Conservation (phyloP, 2,797 vertebrate species). For the Hydrolagus colliei region DNA sequence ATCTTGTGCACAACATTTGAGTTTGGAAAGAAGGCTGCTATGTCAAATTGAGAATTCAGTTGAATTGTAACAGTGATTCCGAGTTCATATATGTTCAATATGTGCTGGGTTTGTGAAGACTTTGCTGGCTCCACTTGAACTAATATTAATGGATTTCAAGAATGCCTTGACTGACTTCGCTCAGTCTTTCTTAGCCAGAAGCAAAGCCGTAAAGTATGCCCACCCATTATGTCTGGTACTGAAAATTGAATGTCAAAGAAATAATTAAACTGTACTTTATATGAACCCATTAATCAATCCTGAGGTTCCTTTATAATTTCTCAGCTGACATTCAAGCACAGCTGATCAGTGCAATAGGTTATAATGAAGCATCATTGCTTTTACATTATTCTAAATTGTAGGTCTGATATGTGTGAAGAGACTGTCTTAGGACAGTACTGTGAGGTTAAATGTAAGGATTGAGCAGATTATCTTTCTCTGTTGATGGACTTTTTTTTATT, state of each 20-base stretch:
- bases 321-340: constrained; percentile 53
- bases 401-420: constrained; percentile 65
- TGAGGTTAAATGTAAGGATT: constrained; percentile 41
- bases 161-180: constrained; percentile 42
- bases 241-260: constrained; percentile 57
- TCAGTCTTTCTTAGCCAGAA: constrained; percentile 44
- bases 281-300: constrained; percentile 63
- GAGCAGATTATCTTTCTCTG: not conserved
- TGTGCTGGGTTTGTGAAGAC: constrained; percentile 16
- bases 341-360: constrained; percentile 68
- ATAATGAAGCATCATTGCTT: constrained; percentile 77
- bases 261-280: constrained; percentile 58
- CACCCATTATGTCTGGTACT: constrained; percentile 63
- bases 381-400: constrained; percentile 71
- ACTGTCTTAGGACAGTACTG: constrained; percentile 51
- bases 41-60: not conserved
- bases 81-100: not conserved
- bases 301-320: constrained; percentile 54
- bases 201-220: constrained; percentile 52
- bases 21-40: not conserved
- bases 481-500: not conserved
- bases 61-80: not conserved
- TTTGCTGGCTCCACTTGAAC: constrained; percentile 42
- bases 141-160: constrained; percentile 43
- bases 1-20: not conserved